Conservation (phyloP, 2,113 vertebrate genomes). For the Podarcis raffonei region DNA sequence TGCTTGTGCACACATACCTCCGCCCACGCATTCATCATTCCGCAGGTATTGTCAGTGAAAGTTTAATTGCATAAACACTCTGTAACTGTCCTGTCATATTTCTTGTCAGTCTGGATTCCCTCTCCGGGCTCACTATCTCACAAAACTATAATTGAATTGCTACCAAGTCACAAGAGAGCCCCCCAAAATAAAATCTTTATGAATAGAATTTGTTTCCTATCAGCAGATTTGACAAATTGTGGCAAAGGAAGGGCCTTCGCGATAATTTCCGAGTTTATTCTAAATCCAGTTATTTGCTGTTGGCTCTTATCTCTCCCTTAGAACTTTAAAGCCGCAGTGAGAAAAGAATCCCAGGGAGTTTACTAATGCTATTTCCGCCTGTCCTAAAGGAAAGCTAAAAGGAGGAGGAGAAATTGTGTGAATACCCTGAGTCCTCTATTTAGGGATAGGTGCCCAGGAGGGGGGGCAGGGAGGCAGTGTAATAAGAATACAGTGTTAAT, state of each 20-base stretch:
- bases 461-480: background rate
- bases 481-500: constrained; percentile 40
- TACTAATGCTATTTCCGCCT: constrained; percentile 55
- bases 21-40: constrained; percentile 92
- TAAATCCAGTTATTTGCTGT: constrained; percentile 86
- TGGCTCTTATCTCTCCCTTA: constrained; percentile 82
- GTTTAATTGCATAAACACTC: constrained; percentile 99
- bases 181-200: constrained; percentile 86
- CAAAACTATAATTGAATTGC: constrained; percentile 98
- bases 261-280: constrained; percentile 93
- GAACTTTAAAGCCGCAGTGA: constrained; percentile 75
- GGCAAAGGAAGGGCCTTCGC: constrained; percentile 84
- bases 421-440: background rate
- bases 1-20: constrained; percentile 84
- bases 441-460: background rate
- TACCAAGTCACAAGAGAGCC: constrained; percentile 87
- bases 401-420: background rate
- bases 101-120: constrained; percentile 93
- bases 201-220: constrained; percentile 97
- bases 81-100: constrained; percentile 98
- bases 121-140: constrained; percentile 93
- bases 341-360: constrained; percentile 62
- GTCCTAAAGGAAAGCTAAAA: constrained; percentile 51
- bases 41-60: constrained; percentile 93
- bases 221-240: constrained; percentile 96